Percentiles rank a stretch among this genome's conserved stretches.
phyloP scores from a whole-genome alignment of 2,888 invertebrate species.

The Glomeris marginata region DNA sequence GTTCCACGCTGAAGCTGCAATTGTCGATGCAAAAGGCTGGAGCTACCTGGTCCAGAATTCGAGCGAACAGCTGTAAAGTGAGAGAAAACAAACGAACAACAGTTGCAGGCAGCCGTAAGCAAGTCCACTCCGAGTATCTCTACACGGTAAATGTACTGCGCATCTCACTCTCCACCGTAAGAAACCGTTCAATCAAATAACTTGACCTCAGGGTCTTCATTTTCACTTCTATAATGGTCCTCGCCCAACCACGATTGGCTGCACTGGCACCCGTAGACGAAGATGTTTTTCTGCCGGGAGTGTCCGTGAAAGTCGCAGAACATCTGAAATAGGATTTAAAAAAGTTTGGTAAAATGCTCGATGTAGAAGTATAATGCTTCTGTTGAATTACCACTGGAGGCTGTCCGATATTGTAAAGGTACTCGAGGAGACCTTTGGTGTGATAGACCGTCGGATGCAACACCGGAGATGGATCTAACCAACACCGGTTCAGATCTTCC shows the following conservation, averaged over 20 bases:
- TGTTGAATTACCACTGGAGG: constrained; percentile 30
- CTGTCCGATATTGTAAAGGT: constrained; percentile 26
- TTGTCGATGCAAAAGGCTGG: constrained; percentile 54
- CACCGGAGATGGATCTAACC: constrained; percentile 57
- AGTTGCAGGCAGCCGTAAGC: not conserved
- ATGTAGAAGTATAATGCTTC: not conserved
- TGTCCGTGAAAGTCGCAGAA: constrained; percentile 70
- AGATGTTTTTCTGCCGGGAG: constrained; percentile 68
- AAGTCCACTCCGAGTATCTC: not conserved
- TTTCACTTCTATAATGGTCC: constrained; percentile 41
- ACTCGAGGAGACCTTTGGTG: constrained; percentile 44
- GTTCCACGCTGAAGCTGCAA: constrained; percentile 61
- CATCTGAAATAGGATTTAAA: constrained; percentile 23
- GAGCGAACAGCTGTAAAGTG: constrained; percentile 48
- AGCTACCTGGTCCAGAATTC: constrained; percentile 50
- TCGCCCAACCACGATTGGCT: constrained; percentile 50
- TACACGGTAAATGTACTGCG: not conserved
- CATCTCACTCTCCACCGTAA: not conserved
- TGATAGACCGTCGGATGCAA: constrained; percentile 71
- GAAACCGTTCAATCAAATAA: not conserved
- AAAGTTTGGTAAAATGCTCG: not conserved
- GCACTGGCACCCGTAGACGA: constrained; percentile 65
- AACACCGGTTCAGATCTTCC: constrained; percentile 70
- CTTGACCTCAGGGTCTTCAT: constrained; percentile 20
- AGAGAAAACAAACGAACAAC: too few species aligned